These are phyloP conservation scores for Petrocephalus microphthalmus DNA, from an alignment of 2,113 vertebrate genomes.

Conservation along the genomic window DNA sequence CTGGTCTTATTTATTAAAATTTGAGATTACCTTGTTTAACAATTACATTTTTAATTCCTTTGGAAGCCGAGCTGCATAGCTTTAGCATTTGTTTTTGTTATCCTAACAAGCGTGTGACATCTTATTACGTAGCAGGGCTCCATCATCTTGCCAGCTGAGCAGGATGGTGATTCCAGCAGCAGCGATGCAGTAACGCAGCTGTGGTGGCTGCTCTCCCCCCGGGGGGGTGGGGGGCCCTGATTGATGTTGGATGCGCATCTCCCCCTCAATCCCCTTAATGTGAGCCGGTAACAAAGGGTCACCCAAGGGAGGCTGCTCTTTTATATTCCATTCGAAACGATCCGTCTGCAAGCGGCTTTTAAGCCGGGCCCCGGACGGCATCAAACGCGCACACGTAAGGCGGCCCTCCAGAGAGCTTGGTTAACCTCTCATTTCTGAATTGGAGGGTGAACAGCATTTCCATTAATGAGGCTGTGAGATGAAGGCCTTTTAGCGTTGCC, in stretches of 20 bases:
- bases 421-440: constrained; percentile 6
- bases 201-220: background rate
- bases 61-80: background rate
- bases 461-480: background rate
- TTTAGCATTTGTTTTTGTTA: background rate
- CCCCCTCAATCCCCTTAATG: background rate
- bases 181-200: background rate
- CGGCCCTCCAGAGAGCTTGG: background rate
- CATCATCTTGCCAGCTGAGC: background rate
- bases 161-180: background rate
- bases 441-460: background rate
- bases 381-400: background rate
- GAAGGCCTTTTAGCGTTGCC: background rate
- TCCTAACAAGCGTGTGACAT: background rate
- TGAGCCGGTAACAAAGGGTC: background rate
- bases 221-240: background rate
- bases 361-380: background rate
- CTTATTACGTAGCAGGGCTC: background rate
- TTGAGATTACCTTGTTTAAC: background rate
- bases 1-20: background rate
- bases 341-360: background rate
- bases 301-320: background rate
- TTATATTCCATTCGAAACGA: background rate
- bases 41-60: background rate
- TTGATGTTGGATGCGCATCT: background rate